phyloP scores from a whole-genome alignment of 2,888 invertebrate genomes.

The Anarsia innoxiella region DNA sequence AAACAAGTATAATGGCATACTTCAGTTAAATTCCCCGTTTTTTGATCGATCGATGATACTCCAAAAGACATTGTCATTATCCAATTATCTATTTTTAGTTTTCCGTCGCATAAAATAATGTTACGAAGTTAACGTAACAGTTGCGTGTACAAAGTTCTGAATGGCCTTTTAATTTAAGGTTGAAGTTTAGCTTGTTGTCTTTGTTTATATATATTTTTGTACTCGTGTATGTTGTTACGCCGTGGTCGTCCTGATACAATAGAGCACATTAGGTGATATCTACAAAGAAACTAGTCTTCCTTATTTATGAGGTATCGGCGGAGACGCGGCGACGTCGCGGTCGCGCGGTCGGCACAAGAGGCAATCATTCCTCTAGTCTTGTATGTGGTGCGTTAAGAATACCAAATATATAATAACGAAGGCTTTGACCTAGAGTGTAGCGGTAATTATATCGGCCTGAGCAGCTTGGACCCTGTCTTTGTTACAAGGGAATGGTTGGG shows the following conservation, averaged over 20 bases:
- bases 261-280: conserved; percentile 68
- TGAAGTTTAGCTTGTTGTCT: conserved; percentile 65
- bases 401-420: conserved; percentile 72
- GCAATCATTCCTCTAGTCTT: conserved; percentile 74
- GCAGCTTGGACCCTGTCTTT: conserved; percentile 66
- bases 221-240: conserved; percentile 31
- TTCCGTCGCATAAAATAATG: conserved; percentile 30
- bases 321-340: conserved; percentile 21
- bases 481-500: conserved; percentile 59
- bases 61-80: conserved; percentile 61
- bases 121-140: conserved; percentile 38
- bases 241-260: conserved; percentile 53
- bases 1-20: conserved; percentile 27
- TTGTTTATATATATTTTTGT: conserved; percentile 68
- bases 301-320: conserved; percentile 51
- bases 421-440: conserved; percentile 63
- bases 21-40: conserved; percentile 16
- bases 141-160: conserved; percentile 59
- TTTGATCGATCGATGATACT: conserved; percentile 33
- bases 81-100: conserved; percentile 31
- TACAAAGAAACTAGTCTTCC: conserved; percentile 74
- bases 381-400: conserved; percentile 72
- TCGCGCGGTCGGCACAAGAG: conserved; percentile 50
- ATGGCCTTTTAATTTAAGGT: conserved; percentile 68
- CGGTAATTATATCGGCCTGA: conserved; percentile 51